These are phyloP conservation scores for Okamejei kenojei DNA, from an alignment of 2,797 vertebrate species.

Conservation along the genomic window DNA sequence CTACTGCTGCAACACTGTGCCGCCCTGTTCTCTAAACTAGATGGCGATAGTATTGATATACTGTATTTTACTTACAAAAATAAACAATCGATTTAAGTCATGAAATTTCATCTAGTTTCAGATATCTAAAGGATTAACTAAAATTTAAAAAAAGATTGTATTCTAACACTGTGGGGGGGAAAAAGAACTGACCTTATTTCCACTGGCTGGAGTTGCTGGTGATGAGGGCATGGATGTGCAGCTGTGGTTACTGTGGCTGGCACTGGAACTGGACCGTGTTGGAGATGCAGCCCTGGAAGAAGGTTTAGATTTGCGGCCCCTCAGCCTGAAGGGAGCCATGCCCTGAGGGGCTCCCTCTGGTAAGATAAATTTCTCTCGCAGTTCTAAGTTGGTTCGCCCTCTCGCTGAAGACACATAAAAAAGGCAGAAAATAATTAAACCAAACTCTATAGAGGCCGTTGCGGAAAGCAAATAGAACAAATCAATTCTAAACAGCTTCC, in stretches of 20 bases:
- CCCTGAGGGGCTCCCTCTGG: slow-evolving; percentile 86
- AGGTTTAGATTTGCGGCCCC: slow-evolving; percentile 87
- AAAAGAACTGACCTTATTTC: slow-evolving; percentile 69
- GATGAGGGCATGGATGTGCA: slow-evolving; percentile 85
- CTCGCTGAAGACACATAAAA: slow-evolving; percentile 62
- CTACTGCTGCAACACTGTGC: no score
- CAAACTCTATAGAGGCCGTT: neutral
- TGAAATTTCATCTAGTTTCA: neutral
- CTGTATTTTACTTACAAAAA: neutral
- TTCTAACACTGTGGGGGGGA: neutral
- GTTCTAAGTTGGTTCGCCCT: slow-evolving; percentile 90
- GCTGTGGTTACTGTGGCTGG: slow-evolving; percentile 90
- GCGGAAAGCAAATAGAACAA: no score
- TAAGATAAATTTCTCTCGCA: slow-evolving; percentile 94
- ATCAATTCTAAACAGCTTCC: neutral
- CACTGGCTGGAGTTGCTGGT: slow-evolving; percentile 80
- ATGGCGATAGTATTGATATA: neutral
- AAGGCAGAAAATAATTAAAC: slow-evolving; percentile 3
- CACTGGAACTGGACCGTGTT: slow-evolving; percentile 86
- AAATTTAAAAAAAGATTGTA: neutral
- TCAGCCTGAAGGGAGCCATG: slow-evolving; percentile 85
- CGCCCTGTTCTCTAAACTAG: no score
- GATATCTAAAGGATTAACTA: neutral
- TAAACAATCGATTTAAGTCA: neutral
- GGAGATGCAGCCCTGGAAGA: slow-evolving; percentile 90